Base-by-base conservation (phyloP, 2,888 invertebrate genomes). In the Drosophila testacea region DNA sequence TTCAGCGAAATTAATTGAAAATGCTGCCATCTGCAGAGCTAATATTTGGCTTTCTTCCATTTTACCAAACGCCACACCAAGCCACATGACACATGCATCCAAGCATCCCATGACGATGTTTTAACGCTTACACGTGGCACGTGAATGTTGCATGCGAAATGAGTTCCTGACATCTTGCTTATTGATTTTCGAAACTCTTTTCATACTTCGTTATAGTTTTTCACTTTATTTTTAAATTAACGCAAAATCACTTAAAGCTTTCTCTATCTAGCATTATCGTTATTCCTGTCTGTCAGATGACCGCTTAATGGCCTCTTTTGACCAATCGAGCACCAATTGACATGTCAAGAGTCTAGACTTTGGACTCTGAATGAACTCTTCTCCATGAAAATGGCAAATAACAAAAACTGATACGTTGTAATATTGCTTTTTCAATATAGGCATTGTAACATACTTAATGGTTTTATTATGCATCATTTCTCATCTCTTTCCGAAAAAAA, bases 1-100 rank as follows among this genome's bases (percentile, higher is more conserved):
- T 81, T 85, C 81, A 70, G 60, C 48, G 83, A 83, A 86, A 80
- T 86, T 88, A 88, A 88, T 86, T 86, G 83, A 88, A 86, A 86
- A 86, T 73, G 70, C 64, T 77, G 65, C 80, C 87, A 75, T 73
- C 76, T 52, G 69, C 66, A 73, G 73, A 64, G 83, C 87, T 87
- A 84, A 84, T 84, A 84, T 84, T 84, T 84, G 83, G 69, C 69
- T 76, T 87, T 55, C 70, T 60, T 13, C 65, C 57, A 47, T 39
- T 46, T 54, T 36, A 46, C 10, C 38, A 44, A 55, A 34, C 22
- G 44, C 36, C 22, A 55, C 34, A 6, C 42, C 30, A 27, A 56
- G 27, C 32, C 28, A 38, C 51, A 6, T 16, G 6, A 22, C 22
- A 22, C 22, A 22, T 22, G 22, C 22, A 22, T 22, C 13, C 42